These are phyloP conservation scores for Mesochorus sp. DNA, from an alignment of 2,888 invertebrate genomes.

Conservation along the genomic window DNA sequence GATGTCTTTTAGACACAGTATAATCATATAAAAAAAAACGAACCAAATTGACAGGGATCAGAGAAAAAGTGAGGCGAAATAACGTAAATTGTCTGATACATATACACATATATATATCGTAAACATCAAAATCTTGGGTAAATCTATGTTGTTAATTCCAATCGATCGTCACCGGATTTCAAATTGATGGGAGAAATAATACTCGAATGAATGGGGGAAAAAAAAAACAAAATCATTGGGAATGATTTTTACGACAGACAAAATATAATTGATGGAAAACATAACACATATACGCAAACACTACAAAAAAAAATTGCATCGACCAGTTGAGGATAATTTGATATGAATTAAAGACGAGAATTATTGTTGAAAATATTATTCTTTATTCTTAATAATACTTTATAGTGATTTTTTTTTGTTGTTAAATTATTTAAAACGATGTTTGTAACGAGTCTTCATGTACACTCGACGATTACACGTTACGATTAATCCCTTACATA, in stretches of 20 bases:
- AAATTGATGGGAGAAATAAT: background rate
- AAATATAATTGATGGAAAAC: background rate
- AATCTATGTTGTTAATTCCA: slow-evolving; percentile 12
- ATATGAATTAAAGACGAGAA: too few species aligned
- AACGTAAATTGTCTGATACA: too few species aligned
- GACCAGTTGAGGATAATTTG: background rate
- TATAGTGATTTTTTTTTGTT: background rate
- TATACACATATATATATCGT: too few species aligned
- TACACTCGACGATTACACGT: too few species aligned
- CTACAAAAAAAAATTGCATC: background rate
- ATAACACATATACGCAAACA: background rate
- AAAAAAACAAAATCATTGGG: background rate
- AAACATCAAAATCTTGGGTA: slow-evolving; percentile 3
- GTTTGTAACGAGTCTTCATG: background rate
- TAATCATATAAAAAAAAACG: too few species aligned
- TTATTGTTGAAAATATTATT: background rate
- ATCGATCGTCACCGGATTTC: slow-evolving; percentile 7
- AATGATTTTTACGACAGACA: background rate
- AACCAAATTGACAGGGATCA: too few species aligned
- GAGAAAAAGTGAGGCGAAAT: too few species aligned
- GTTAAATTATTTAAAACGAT: background rate
- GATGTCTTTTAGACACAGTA: too few species aligned
- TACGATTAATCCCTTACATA: slow-evolving; percentile 52
- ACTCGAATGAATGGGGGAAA: background rate
- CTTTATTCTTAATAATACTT: background rate